Evolutionary conservation across 2,797 vertebrate genomes (phyloP), one percentile per base, ranked within the genome.

Genomic region (Melanotaenia boesemani): DNA sequence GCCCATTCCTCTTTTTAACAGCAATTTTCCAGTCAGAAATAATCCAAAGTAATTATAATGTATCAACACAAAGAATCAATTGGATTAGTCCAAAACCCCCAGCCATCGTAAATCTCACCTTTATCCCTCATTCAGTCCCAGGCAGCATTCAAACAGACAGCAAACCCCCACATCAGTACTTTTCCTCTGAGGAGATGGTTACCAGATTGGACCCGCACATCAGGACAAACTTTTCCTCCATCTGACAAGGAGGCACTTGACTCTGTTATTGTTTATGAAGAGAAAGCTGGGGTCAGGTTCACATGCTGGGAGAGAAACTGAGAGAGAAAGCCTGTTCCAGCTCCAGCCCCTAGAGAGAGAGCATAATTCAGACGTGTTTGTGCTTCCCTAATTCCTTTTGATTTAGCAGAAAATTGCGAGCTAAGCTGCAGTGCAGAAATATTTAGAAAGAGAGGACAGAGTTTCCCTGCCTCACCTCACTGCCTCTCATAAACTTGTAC

Each of bases 251-350:
- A 83, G 80, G 63, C 82, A 81, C 81, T 92, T 86, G 81, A 91
- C 84, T 87, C 80, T 90, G 87, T 92, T 90, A 86, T 90, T 90
- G 89, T 90, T 90, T 89, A 90, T 88, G 80, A 88, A 88, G 82
- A 86, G 86, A 91, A 89, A 86, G 82, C 82, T 77, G 73, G 74
- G 88, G 85, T 91, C 87, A 90, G 84, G 87, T 90, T 91, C 81
- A 87, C 80, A 74, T 67, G 78, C 86, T 66, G 72, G 26, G 78
- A 81, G 67, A 86, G 67, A 79, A 63, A 83, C 24, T 59, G 74
- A 80, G 69, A 64, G 77, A 76, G 69, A 76, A 67, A 78, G 83
- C 59, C 78, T 77, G 78, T 63, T 88, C 83, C 89, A 87, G 71
- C 74, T 82, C 69, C 30, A 62, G 71, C 70, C 75, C 80, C 73